Percentiles rank a stretch among this genome's conserved stretches.
phyloP scores from a whole-genome alignment of 2,888 invertebrate genomes.

The Bembecia ichneumoniformis region DNA sequence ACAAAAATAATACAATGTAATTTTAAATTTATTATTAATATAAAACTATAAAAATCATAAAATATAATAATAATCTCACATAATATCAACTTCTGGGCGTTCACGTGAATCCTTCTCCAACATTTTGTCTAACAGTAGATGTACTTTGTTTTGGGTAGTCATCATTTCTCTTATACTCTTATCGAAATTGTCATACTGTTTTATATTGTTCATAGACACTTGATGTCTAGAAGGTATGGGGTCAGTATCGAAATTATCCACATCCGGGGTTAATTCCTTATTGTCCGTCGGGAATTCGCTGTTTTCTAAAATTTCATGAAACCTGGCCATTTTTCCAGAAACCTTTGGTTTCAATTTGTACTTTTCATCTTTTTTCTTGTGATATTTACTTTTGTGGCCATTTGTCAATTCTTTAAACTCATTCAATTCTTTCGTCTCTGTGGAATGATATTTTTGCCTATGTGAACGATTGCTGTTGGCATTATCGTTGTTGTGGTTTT shows the following conservation, averaged over 20 bases:
- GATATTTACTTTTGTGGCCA: background rate
- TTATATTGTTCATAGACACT: constrained; percentile 24
- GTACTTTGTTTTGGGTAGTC: constrained; percentile 55
- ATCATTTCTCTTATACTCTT: constrained; percentile 46
- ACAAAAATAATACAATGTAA: too few species aligned
- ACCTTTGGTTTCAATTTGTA: too few species aligned
- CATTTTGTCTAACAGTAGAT: constrained; percentile 48
- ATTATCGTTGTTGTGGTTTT: background rate
- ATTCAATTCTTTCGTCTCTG: background rate
- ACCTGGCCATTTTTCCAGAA: constrained; percentile 13
- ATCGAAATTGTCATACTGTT: constrained; percentile 25
- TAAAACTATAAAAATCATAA: too few species aligned
- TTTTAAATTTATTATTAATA: too few species aligned
- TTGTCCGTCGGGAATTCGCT: constrained; percentile 2
- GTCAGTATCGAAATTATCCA: constrained; percentile 10
- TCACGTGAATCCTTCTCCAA: constrained; percentile 18
- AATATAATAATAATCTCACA: background rate
- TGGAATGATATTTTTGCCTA: too few species aligned
- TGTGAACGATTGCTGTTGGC: too few species aligned
- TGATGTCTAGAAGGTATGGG: constrained; percentile 35
- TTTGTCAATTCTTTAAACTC: background rate
- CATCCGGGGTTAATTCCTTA: background rate
- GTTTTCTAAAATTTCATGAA: constrained; percentile 39
- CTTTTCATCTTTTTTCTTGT: too few species aligned
- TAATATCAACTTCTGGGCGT: background rate